Base-by-base conservation (phyloP, 1,140 invertebrate genomes). In the Drosophila takahashii region DNA sequence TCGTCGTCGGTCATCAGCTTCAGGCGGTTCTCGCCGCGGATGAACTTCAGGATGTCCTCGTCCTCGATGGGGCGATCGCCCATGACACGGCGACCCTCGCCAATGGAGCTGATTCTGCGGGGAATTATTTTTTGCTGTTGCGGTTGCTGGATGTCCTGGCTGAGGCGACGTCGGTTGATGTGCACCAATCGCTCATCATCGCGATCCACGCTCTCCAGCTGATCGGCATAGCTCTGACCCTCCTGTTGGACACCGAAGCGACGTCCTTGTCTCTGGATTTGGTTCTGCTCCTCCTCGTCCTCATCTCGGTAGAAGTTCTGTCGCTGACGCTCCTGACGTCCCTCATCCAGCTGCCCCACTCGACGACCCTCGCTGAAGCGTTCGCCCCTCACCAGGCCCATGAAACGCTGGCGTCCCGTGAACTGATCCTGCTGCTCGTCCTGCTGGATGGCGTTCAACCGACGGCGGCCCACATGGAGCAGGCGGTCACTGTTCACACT, bases 41-140 rank as follows among this genome's bases (percentile, higher is more conserved):
- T 83, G 1, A 84, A 58, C 15, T 65, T 53, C 1, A 79, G 44
- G 32, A 84, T 84, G 8, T 83, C 80, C 39, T 84, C 60, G 37
- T 83, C 70, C 32, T 57, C 42, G 15, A 81, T 47, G 13, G 27
- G 22, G 3, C 69, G 53, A 3, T 70, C 69, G 0, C 51, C 76
- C 4, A 73, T 26, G 27, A 81, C 78, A 3, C 73, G 78, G 10
- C 78, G 78, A 5, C 78, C 78, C 42, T 81, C 78, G 4, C 60
- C 78, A 36, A 81, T 81, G 32, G 53, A 67, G 18, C n/a, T 29
- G 4, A 72, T 26, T 13, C 77, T 45, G 11, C 70, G 62, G 15
- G 62, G 48, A 16, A 10, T 39, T 4, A 58, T 37, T 16, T 15
- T 57, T 2, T 77, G 59, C 16, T 75, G 13, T n/a, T 27, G 22